Evolutionary conservation across 1,140 invertebrate species (phyloP), one percentile per base, ranked within the genome.

Genomic region (Drosophila kurseongensis): DNA sequence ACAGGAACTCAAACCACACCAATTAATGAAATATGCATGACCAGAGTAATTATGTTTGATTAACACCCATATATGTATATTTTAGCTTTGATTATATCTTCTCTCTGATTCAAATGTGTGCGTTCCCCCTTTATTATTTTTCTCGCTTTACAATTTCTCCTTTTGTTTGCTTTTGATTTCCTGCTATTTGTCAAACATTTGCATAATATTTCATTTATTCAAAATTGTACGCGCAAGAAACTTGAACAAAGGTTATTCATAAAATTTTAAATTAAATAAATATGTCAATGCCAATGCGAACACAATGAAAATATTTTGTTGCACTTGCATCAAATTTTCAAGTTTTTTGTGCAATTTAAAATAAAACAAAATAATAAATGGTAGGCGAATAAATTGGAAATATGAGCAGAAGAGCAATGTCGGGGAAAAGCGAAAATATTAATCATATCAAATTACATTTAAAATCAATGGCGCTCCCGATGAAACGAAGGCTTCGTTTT

Each of bases 21-120:
- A 73, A 78, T 88, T 78, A 89, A 83, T 88, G 62, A 63, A 80
- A 84, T 80, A 89, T 84, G 72, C 69, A 77, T 76, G 78, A 52
- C 42, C 63, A 47, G 47, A 71, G 79, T 78, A 86, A 88, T 88
- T 83, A 79, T 88, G 85, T 86, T 86, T 86, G 83, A 86, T 86
- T 88, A 86, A 86, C 80, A 69, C 54, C 59, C 78, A 56, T 72
- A 78, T 55, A 75, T 75, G 29, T 32, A 68, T 69, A 76, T 76
- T 73, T 57, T 35, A 68, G 57, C 67, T 59, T 86, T 88, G 88
- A 88, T 88, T 86, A 88, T 88, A 75, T 75, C 44, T 62, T 48
- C 44, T n/a, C 57, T 56, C 18, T 40, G 16, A 12, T 74, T 29
- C 23, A 40, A 56, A 54, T 42, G 42, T 55, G 29, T 50, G 27